Percentiles rank a stretch among this genome's conserved stretches.
These are phyloP conservation scores for Trypoxylon attenuatum DNA, from an alignment of 2,888 invertebrate genomes.

Conservation along the genomic window DNA sequence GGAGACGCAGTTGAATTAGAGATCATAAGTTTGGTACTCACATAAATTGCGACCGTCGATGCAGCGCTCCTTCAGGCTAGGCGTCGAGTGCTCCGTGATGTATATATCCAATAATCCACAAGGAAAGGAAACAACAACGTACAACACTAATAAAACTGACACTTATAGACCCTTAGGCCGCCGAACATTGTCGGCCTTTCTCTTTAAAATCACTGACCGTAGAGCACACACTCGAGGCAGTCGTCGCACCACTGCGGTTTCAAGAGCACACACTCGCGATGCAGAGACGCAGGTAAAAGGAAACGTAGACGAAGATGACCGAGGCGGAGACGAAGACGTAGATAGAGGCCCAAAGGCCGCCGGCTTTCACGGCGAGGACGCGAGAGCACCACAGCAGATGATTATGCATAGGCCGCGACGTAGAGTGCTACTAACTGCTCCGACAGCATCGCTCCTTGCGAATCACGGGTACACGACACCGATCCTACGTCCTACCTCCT, in stretches of 20 bases:
- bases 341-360: background rate
- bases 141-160: slow-evolving; percentile 55
- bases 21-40: slow-evolving; percentile 24
- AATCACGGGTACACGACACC: slow-evolving; percentile 6
- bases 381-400: slow-evolving; percentile 20
- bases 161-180: slow-evolving; percentile 25
- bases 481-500: no score
- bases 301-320: background rate
- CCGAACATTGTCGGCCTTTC: slow-evolving; percentile 29
- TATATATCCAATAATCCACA: slow-evolving; percentile 67
- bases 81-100: slow-evolving; percentile 24
- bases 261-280: background rate
- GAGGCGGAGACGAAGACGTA: background rate
- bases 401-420: slow-evolving; percentile 26
- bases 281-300: background rate
- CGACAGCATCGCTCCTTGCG: slow-evolving; percentile 17
- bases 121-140: slow-evolving; percentile 34
- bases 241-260: slow-evolving; percentile 34
- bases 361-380: slow-evolving; percentile 17
- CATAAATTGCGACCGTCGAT: slow-evolving; percentile 36
- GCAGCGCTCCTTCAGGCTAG: slow-evolving; percentile 37
- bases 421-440: no score
- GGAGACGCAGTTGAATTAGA: slow-evolving; percentile 13
- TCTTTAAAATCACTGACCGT: slow-evolving; percentile 46
- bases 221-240: slow-evolving; percentile 39